Evolutionary conservation across 2,888 invertebrate genomes (phyloP).

Genomic region (Bugula neritina): DNA sequence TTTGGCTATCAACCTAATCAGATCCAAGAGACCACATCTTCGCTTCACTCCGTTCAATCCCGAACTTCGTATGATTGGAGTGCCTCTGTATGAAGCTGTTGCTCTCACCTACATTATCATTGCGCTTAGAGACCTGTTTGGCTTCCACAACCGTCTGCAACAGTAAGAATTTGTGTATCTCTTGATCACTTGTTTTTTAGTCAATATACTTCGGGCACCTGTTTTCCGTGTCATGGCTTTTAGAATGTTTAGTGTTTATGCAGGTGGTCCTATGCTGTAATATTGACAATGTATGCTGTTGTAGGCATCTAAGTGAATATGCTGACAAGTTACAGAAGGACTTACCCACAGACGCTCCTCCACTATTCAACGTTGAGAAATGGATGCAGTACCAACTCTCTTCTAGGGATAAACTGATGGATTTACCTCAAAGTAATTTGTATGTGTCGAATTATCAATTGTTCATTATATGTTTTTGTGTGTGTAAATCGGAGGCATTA

Average conservation of each 20-base stretch:
- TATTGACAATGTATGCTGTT: no score
- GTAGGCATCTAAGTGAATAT: background rate
- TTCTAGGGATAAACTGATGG: background rate
- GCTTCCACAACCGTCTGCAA: background rate
- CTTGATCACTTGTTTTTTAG: no score
- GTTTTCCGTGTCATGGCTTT: no score
- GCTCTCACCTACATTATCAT: slow-evolving; percentile 13
- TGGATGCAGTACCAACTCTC: slow-evolving; percentile 4
- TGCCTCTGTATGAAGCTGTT: slow-evolving; percentile 17
- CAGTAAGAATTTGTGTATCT: background rate
- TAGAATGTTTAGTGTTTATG: no score
- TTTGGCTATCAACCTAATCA: background rate
- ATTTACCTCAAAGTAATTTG: background rate
- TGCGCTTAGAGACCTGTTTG: slow-evolving; percentile 1
- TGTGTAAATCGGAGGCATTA: background rate
- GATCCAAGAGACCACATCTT: background rate
- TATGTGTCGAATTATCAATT: background rate
- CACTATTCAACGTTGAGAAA: background rate
- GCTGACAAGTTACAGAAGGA: background rate
- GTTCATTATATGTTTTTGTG: no score
- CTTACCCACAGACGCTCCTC: background rate
- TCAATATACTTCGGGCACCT: no score
- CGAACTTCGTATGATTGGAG: background rate
- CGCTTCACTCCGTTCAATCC: background rate
- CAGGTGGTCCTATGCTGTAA: no score